Evolutionary conservation across 2,888 invertebrate species (phyloP).

Genomic region (Drosophila limbata): DNA sequence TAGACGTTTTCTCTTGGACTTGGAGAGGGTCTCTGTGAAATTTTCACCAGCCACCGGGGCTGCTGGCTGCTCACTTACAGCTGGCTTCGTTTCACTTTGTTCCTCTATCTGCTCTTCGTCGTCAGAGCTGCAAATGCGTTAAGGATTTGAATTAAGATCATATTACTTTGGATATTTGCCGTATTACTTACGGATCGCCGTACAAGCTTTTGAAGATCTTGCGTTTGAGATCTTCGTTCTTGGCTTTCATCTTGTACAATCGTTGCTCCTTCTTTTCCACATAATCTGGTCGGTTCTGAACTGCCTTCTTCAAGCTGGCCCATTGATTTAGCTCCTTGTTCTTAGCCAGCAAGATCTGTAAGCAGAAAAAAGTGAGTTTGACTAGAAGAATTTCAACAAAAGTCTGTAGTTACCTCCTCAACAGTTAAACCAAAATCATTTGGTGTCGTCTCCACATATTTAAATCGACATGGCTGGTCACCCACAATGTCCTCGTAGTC

Average conservation of each 20-base stretch:
- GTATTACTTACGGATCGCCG: constrained; percentile 78
- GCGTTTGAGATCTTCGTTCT: constrained; percentile 90
- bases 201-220: constrained; percentile 93
- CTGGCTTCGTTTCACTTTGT: constrained; percentile 16
- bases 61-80: not conserved
- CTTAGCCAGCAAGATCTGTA: constrained; percentile 94
- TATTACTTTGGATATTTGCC: not conserved
- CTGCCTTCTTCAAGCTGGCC: constrained; percentile 95
- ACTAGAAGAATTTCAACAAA: not conserved
- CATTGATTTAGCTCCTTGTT: constrained; percentile 97
- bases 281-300: constrained; percentile 91
- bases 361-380: constrained; percentile 25
- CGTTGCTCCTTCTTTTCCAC: constrained; percentile 93
- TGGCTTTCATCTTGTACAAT: constrained; percentile 90
- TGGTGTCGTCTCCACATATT: constrained; percentile 94
- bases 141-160: not conserved
- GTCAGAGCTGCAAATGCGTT: constrained; percentile 73
- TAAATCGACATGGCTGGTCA: constrained; percentile 95
- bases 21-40: constrained; percentile 53
- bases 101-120: constrained; percentile 71
- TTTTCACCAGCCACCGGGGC: constrained; percentile 1
- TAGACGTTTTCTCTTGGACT: constrained; percentile 68
- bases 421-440: constrained; percentile 96
- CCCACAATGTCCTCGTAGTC: constrained; percentile 98
- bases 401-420: constrained; percentile 90